A percentile compares a stretch with the other conserved stretches of the same genome.
Evolutionary conservation across 2,797 vertebrate genomes (phyloP).

Genomic region (Oceanodroma leucorhoa): DNA sequence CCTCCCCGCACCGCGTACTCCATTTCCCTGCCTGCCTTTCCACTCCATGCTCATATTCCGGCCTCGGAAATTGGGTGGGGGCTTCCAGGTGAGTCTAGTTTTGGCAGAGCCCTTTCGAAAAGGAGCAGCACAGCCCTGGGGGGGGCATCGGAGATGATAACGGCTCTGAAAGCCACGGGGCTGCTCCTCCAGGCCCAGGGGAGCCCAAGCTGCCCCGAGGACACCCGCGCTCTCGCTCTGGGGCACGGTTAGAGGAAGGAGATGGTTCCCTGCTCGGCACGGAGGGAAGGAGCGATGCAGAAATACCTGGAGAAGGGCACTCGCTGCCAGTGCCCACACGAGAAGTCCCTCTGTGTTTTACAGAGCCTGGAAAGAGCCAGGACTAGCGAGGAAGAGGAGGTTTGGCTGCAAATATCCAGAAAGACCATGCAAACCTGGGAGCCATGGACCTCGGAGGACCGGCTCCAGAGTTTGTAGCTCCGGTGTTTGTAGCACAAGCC

Average conservation of each 20-base stretch:
- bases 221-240: rapidly evolving
- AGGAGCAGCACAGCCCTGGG: not conserved
- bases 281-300: rapidly evolving
- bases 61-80: too few relatives aligned
- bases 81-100: not conserved
- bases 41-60: rapidly evolving
- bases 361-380: not conserved
- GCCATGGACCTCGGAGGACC: not conserved
- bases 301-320: not conserved
- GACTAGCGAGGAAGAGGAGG: not conserved
- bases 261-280: rapidly evolving
- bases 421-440: not conserved
- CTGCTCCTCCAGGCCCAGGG: not conserved
- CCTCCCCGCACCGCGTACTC: not conserved
- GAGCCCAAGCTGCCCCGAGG: rapidly evolving
- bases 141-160: rapidly evolving
- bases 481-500: not conserved
- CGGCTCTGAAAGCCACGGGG: not conserved
- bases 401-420: not conserved
- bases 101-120: not conserved
- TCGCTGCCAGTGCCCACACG: rapidly evolving
- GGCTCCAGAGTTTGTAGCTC: not conserved
- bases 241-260: not conserved
- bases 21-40: not conserved
- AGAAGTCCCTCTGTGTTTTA: not conserved